phyloP scores from a whole-genome alignment of 1,140 invertebrate species.

The Druon quercuslanigerum region DNA sequence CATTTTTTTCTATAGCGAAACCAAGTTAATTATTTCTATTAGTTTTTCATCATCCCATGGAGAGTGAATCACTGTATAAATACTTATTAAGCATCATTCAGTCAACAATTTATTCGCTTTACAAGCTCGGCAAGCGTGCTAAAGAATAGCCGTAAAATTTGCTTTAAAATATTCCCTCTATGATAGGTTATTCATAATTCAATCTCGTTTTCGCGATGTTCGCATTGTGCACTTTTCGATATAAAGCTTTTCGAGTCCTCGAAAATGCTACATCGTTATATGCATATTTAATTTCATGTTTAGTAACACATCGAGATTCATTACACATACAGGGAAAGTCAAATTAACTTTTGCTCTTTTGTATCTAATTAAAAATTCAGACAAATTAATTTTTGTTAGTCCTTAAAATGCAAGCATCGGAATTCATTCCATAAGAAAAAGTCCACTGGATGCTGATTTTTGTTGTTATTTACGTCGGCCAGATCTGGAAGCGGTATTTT shows the following conservation, averaged over 20 bases:
- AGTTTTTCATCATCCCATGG: not conserved
- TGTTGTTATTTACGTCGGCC: too few species aligned
- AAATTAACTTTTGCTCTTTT: too few species aligned
- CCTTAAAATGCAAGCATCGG: too few species aligned
- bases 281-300: slow-evolving; percentile 25
- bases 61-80: not conserved
- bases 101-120: not conserved
- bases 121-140: not conserved
- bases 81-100: slow-evolving; percentile 11
- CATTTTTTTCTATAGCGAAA: too few species aligned
- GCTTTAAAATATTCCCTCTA: slow-evolving; percentile 26
- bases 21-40: not conserved
- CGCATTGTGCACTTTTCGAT: slow-evolving; percentile 15
- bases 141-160: slow-evolving; percentile 16
- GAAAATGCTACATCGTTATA: not conserved
- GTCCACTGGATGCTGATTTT: too few species aligned
- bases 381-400: too few species aligned
- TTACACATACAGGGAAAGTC: not conserved
- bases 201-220: slow-evolving; percentile 7
- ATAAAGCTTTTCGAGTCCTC: slow-evolving; percentile 5
- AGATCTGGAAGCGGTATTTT: too few species aligned
- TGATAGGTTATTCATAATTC: slow-evolving; percentile 5
- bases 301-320: not conserved
- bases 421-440: too few species aligned
- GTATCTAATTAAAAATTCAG: too few species aligned